phyloP scores from a whole-genome alignment of 92 coral and sea anemone species.

The Porites lobata region DNA sequence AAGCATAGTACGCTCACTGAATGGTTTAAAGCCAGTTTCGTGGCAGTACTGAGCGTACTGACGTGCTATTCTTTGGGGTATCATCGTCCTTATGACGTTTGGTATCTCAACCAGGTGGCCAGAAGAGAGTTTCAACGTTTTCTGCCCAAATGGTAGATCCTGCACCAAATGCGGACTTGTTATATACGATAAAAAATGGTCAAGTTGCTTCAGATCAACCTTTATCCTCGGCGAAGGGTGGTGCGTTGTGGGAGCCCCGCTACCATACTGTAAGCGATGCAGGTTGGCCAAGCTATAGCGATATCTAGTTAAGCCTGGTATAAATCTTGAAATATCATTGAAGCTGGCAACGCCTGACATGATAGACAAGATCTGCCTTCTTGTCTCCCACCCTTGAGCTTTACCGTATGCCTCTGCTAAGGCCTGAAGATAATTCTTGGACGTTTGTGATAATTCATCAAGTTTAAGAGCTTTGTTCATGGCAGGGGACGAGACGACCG shows the following conservation, averaged over 20 bases:
- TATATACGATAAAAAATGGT: constrained; percentile 26
- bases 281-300: constrained; percentile 6
- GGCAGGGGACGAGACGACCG: constrained; percentile 49
- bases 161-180: constrained; percentile 52
- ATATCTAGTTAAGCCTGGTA: not conserved
- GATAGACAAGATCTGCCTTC: constrained; percentile 2
- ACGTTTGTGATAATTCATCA: constrained; percentile 29
- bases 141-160: constrained; percentile 41
- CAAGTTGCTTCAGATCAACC: constrained; percentile 26
- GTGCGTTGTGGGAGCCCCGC: constrained; percentile 18
- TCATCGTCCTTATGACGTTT: constrained; percentile 41
- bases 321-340: constrained; percentile 33
- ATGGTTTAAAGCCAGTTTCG: constrained; percentile 44
- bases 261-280: constrained; percentile 53
- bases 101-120: constrained; percentile 29
- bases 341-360: constrained; percentile 48
- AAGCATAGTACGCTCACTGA: constrained; percentile 38
- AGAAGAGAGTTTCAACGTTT: constrained; percentile 32
- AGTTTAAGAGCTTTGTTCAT: constrained; percentile 46
- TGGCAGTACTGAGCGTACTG: constrained; percentile 53
- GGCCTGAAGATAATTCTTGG: constrained; percentile 8
- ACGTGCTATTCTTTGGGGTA: constrained; percentile 38
- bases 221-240: constrained; percentile 31
- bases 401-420: constrained; percentile 43
- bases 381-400: constrained; percentile 43